phyloP scores from a whole-genome alignment of 2,888 invertebrate species.

The Trachelus tabidus region DNA sequence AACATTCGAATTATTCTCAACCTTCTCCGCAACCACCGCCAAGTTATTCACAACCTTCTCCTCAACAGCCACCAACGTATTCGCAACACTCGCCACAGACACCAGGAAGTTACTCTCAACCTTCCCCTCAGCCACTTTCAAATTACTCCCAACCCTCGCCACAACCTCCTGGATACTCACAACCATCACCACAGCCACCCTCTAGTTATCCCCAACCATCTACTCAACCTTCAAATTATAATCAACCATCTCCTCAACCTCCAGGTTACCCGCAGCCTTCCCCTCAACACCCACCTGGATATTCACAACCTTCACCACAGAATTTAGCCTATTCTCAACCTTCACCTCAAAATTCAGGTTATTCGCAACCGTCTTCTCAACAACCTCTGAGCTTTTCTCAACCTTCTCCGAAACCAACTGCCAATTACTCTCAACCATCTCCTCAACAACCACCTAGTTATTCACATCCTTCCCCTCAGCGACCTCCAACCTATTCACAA shows the following conservation, averaged over 20 bases:
- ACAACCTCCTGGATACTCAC: slow-evolving; percentile 60
- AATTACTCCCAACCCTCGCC: slow-evolving; percentile 69
- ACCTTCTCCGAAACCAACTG: slow-evolving; percentile 51
- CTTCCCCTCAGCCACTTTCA: slow-evolving; percentile 54
- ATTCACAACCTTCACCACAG: slow-evolving; percentile 26
- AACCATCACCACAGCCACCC: slow-evolving; percentile 41
- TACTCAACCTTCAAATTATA: slow-evolving; percentile 35
- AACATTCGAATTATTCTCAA: slow-evolving; percentile 11
- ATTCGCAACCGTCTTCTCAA: slow-evolving; percentile 56
- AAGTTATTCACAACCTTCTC: slow-evolving; percentile 17
- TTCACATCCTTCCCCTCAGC: slow-evolving; percentile 41
- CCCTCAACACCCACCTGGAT: slow-evolving; percentile 21
- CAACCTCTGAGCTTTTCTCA: slow-evolving; percentile 61
- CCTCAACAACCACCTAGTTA: slow-evolving; percentile 41
- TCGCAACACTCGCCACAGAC: slow-evolving; percentile 47
- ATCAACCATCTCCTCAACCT: slow-evolving; percentile 43
- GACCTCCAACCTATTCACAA: slow-evolving; percentile 44
- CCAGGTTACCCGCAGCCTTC: slow-evolving; percentile 17
- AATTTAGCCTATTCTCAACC: slow-evolving; percentile 41
- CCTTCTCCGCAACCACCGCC: slow-evolving; percentile 15
- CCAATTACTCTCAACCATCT: slow-evolving; percentile 61
- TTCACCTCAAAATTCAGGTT: slow-evolving; percentile 40
- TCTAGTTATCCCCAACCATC: slow-evolving; percentile 15
- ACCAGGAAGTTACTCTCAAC: slow-evolving; percentile 38
- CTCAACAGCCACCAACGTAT: slow-evolving; percentile 23